phyloP scores from a whole-genome alignment of 2,797 vertebrate genomes.

The Malacoraja senta region DNA sequence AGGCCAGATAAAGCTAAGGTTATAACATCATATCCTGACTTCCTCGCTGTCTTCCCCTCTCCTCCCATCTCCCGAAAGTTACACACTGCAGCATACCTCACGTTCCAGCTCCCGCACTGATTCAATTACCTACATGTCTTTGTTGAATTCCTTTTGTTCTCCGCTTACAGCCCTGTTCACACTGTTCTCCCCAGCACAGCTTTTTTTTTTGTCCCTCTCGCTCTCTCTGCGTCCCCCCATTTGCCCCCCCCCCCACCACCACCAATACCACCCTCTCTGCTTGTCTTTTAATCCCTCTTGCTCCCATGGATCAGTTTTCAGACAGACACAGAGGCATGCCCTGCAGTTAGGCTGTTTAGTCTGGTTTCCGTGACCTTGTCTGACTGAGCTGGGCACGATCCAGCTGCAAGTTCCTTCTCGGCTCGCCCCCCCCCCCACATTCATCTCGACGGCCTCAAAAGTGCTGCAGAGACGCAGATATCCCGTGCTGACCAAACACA shows the following conservation, averaged over 20 bases:
- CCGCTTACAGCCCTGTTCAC: neutral
- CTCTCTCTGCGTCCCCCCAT: neutral
- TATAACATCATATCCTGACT: neutral
- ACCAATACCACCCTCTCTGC: conserved; percentile 37
- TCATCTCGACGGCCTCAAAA: neutral
- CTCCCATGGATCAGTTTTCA: conserved; percentile 65
- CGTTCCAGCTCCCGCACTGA: neutral
- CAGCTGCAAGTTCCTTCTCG: conserved; percentile 23
- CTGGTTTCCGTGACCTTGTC: conserved; percentile 70
- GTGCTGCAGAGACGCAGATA: neutral
- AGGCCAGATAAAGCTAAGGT: neutral
- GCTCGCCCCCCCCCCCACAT: neutral
- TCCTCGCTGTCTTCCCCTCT: neutral
- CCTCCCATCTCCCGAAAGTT: neutral
- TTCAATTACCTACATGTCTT: neutral
- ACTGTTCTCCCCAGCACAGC: neutral
- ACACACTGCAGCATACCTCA: neutral
- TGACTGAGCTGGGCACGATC: conserved; percentile 52
- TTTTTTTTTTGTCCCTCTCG: neutral
- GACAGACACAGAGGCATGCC: conserved; percentile 63
- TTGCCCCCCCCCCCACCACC: no score
- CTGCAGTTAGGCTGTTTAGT: conserved; percentile 71
- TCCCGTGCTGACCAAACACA: neutral
- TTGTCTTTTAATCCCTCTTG: conserved; percentile 43
- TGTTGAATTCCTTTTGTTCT: conserved; percentile 4